A percentile compares a stretch with the other conserved stretches of the same genome.
Evolutionary conservation across 2,797 vertebrate genomes (phyloP).

Genomic region (Cyclura pinguis): DNA sequence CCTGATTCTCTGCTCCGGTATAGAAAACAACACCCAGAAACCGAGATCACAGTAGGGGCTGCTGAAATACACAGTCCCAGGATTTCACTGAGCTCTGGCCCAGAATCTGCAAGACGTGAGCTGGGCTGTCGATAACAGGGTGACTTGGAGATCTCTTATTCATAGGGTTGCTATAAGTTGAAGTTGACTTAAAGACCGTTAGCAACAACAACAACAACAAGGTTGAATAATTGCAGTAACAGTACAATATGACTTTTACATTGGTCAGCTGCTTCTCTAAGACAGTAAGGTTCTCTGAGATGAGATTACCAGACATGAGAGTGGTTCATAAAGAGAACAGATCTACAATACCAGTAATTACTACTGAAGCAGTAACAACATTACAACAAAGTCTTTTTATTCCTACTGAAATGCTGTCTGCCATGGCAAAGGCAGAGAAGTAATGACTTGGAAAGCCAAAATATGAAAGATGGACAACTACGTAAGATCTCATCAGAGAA

Average conservation of each 20-base stretch:
- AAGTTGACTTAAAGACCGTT: too few species aligned
- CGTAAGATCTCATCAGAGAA: background rate
- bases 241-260: conserved; percentile 25
- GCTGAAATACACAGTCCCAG: too few species aligned
- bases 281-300: conserved; percentile 45
- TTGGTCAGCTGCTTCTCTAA: conserved; percentile 44
- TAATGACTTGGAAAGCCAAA: conserved; percentile 60
- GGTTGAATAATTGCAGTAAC: conserved; percentile 1
- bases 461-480: conserved; percentile 57
- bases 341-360: conserved; percentile 66
- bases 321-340: conserved; percentile 63
- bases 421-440: conserved; percentile 54
- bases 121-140: too few species aligned
- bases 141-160: too few species aligned
- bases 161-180: too few species aligned
- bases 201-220: too few species aligned
- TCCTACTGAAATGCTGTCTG: conserved; percentile 61
- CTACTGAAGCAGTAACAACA: conserved; percentile 55
- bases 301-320: conserved; percentile 34
- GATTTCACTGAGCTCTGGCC: too few species aligned
- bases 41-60: too few species aligned
- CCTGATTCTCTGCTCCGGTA: too few species aligned
- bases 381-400: conserved; percentile 58
- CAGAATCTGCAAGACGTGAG: too few species aligned
- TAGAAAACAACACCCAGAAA: too few species aligned